Evolutionary conservation across 2,888 invertebrate species (phyloP), one percentile per base, ranked within the genome.

Genomic region (Macrosiphum euphorbiae): DNA sequence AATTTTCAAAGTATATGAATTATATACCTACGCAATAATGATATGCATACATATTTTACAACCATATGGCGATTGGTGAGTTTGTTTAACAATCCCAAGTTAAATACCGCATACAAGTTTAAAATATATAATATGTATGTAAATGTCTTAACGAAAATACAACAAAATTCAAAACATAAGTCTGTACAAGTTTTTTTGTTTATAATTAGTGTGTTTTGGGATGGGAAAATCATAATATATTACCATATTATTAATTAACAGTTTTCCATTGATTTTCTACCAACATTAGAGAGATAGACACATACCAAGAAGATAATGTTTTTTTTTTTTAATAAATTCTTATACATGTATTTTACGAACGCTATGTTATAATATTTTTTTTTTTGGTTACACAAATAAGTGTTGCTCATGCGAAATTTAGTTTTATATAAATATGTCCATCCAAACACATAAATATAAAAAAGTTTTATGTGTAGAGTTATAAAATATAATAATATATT

Each of bases 371-470:
- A 55, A n/a, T n/a, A n/a, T n/a, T n/a, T 55, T 88, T 55, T 41
- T 28, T 58, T 88, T 41, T 28, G 55, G 55, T 88, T 58, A 58
- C 24, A 41, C 5, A 88, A 44, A 44, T 44, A 88, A 88, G 41
- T 88, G 88, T 88, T 55, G 41, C 55, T 26, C 24, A 55, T 88
- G 41, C 88, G 3, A 58, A 58, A 88, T 88, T 58, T 88, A 55
- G 35, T 88, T 55, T 88, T 44, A 44, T 10, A 41, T 58, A 41
- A 88, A 88, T 58, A 88, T 28, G 28, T 88, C 26, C 16, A 41
- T 55, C 41, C 41, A 26, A 35, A 88, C 88, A 58, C 88, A 88
- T 88, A 88, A 88, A 88, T 88, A 88, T 55, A 88, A 41, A 88
- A 41, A 88, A 41, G 41, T 88, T 88, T 58, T 88, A 26, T 58